Conservation (phyloP, 2,888 invertebrate species). For the Morinoia aosen region DNA sequence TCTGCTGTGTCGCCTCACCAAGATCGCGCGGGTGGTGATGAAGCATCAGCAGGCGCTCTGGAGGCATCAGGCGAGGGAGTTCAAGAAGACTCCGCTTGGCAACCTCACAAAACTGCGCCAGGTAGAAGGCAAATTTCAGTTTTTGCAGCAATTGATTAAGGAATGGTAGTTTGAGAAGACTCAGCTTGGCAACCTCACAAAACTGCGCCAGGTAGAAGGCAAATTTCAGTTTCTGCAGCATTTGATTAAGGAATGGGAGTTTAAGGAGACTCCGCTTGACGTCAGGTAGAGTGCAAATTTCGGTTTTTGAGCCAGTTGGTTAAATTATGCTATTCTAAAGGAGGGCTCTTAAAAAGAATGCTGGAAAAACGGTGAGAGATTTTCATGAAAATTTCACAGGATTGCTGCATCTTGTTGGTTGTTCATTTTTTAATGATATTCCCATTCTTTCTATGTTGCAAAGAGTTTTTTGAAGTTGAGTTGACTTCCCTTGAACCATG, state of each 20-base stretch:
- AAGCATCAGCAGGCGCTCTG: constrained; percentile 65
- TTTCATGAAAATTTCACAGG: too few relatives aligned
- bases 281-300: neutral
- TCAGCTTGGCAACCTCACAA: neutral
- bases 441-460: too few relatives aligned
- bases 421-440: too few relatives aligned
- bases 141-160: too few relatives aligned
- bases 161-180: neutral
- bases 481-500: too few relatives aligned
- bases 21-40: constrained; percentile 55
- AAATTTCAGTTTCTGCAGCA: too few relatives aligned
- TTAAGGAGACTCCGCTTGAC: neutral
- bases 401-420: too few relatives aligned
- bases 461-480: too few relatives aligned
- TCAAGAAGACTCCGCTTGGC: neutral
- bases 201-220: neutral
- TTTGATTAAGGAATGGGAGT: neutral
- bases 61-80: constrained; percentile 57
- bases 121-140: neutral
- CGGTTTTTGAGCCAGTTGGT: too few relatives aligned
- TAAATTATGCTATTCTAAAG: too few relatives aligned
- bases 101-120: neutral
- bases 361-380: too few relatives aligned
- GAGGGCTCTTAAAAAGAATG: too few relatives aligned
- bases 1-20: constrained; percentile 57